These are phyloP conservation scores for Grammomys surdaster DNA, from an alignment of 2,113 vertebrate species.

Conservation along the genomic window DNA sequence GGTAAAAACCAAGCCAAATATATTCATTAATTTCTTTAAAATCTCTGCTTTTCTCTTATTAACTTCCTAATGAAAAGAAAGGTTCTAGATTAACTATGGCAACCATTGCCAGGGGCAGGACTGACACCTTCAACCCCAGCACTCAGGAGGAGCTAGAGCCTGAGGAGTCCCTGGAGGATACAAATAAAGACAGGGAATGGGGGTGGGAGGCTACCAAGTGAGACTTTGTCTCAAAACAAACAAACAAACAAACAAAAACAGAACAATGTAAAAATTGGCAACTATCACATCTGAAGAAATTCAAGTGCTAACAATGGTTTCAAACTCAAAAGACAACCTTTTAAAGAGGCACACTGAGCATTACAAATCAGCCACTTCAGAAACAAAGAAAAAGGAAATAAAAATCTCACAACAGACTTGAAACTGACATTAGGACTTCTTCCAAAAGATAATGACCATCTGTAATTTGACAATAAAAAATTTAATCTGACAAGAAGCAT, in stretches of 20 bases:
- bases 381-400: background rate
- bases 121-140: background rate
- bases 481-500: background rate
- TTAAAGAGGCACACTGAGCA: background rate
- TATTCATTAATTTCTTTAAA: slow-evolving; percentile 19
- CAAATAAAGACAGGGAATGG: background rate
- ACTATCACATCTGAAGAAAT: background rate
- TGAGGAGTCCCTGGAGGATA: background rate
- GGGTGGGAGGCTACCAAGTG: too few species aligned
- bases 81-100: slow-evolving; percentile 21
- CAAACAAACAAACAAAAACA: background rate
- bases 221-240: background rate
- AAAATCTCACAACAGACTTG: slow-evolving; percentile 4
- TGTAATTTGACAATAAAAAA: slow-evolving; percentile 10
- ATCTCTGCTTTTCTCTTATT: background rate
- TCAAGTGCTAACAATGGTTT: slow-evolving; percentile 6
- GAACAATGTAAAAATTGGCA: background rate
- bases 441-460: slow-evolving; percentile 25
- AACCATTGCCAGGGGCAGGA: background rate
- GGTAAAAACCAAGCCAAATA: slow-evolving; percentile 18
- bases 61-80: slow-evolving; percentile 9
- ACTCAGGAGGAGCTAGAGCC: background rate
- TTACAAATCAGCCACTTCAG: background rate
- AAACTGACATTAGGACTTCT: background rate
- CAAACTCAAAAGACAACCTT: background rate